A percentile compares a stretch with the other conserved stretches of the same genome.
These are phyloP conservation scores for Flexamia atlantica DNA, from an alignment of 2,888 invertebrate genomes.

Conservation along the genomic window DNA sequence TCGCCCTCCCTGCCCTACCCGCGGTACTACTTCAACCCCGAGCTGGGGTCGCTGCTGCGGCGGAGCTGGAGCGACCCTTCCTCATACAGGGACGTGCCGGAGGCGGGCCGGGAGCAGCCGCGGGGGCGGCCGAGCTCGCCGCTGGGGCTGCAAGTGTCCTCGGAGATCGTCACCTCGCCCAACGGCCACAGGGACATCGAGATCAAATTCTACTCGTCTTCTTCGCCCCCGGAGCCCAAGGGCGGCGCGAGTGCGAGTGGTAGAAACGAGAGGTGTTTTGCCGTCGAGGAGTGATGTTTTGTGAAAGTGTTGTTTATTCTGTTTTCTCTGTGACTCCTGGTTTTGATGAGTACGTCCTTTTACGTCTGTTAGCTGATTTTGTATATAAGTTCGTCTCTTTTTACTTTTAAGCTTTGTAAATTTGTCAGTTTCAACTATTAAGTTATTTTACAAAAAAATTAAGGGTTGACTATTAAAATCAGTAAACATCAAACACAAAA, in stretches of 20 bases:
- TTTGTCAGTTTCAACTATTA: neutral
- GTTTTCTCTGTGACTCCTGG: constrained; percentile 43
- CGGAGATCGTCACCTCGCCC: constrained; percentile 87
- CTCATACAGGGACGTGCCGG: constrained; percentile 73
- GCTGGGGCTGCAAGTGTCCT: constrained; percentile 83
- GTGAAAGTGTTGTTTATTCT: constrained; percentile 16
- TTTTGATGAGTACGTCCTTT: constrained; percentile 73
- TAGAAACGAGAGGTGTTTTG: constrained; percentile 62
- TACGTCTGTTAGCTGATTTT: constrained; percentile 5
- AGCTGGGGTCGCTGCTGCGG: constrained; percentile 74
- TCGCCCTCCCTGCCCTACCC: constrained; percentile 74
- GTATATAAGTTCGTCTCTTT: neutral
- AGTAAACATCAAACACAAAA: neutral
- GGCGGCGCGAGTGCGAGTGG: constrained; percentile 17
- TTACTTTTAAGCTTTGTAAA: constrained; percentile 7
- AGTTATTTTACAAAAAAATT: too few relatives aligned
- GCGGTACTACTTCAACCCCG: constrained; percentile 72
- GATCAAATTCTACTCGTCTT: constrained; percentile 85
- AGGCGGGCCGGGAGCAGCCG: constrained; percentile 64
- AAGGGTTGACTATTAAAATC: too few relatives aligned
- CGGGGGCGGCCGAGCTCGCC: constrained; percentile 67
- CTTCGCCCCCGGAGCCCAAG: constrained; percentile 74
- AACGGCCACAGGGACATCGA: constrained; percentile 88
- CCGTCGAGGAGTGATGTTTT: constrained; percentile 45
- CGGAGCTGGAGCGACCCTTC: constrained; percentile 83